Percentiles rank a stretch among this genome's conserved stretches.
phyloP scores from a whole-genome alignment of 2,888 invertebrate species.

The Oconnorella tubifera region DNA sequence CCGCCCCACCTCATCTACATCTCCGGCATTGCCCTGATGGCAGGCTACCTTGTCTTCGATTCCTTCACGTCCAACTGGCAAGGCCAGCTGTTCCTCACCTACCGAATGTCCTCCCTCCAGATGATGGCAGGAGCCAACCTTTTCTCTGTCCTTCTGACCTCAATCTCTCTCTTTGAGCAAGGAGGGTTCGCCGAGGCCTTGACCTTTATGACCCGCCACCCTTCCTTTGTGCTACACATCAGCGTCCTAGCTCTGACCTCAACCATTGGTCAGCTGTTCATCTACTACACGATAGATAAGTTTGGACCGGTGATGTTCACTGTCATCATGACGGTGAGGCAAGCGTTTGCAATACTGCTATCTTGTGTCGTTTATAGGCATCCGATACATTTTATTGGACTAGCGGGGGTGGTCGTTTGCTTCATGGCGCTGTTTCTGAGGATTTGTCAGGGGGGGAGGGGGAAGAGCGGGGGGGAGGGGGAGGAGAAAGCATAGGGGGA shows the following conservation, averaged over 20 bases:
- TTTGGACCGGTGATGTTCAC: conserved; percentile 97
- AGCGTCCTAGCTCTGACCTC: conserved; percentile 81
- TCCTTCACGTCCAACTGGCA: conserved; percentile 99
- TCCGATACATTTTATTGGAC: conserved; percentile 63
- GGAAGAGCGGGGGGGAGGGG: neutral
- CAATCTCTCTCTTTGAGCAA: conserved; percentile 79
- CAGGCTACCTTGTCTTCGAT: conserved; percentile 88
- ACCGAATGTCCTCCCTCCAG: conserved; percentile 76
- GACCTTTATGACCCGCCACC: conserved; percentile 72
- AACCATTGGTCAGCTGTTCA: conserved; percentile 91
- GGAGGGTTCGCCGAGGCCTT: conserved; percentile 73
- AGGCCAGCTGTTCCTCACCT: conserved; percentile 76
- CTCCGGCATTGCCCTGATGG: conserved; percentile 79
- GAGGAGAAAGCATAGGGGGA: no score
- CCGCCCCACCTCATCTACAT: conserved; percentile 50
- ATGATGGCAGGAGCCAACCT: conserved; percentile 97
- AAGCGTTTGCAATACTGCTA: conserved; percentile 86
- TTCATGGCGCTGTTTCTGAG: conserved; percentile 12
- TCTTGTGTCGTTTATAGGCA: conserved; percentile 92
- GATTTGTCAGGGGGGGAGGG: neutral
- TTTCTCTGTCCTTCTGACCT: conserved; percentile 84
- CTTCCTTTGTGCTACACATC: conserved; percentile 74
- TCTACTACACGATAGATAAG: conserved; percentile 87
- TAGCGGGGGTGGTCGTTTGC: conserved; percentile 11
- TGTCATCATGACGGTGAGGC: conserved; percentile 95